Percentiles rank a stretch among this genome's conserved stretches.
Conservation (phyloP, 2,888 invertebrate species). For the Brachyptera risi region DNA sequence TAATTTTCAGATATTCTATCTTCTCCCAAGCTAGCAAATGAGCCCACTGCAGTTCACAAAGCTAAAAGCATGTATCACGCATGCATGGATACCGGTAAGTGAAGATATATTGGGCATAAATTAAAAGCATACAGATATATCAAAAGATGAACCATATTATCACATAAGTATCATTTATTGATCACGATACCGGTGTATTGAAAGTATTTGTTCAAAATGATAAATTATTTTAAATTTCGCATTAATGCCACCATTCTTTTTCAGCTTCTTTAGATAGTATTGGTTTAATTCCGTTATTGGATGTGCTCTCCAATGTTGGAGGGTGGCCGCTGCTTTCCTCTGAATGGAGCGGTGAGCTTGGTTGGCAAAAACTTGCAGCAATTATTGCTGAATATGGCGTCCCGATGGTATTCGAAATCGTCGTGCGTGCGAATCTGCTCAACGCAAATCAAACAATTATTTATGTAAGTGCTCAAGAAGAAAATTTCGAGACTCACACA, state of each 20-base stretch:
- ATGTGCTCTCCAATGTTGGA: conserved; percentile 39
- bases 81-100: conserved; percentile 37
- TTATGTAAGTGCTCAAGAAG: conserved; percentile 38
- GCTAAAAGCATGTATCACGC: conserved; percentile 42
- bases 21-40: conserved; percentile 31
- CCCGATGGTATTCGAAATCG: conserved; percentile 41
- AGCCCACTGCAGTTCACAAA: conserved; percentile 42
- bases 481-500: not conserved
- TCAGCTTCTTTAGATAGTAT: conserved; percentile 36
- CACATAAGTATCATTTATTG: too few relatives aligned
- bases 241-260: too few relatives aligned
- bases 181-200: not conserved
- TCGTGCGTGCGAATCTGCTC: conserved; percentile 37
- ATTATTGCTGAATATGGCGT: conserved; percentile 43
- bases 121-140: too few relatives aligned
- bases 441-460: conserved; percentile 41
- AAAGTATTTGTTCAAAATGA: not conserved
- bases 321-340: conserved; percentile 41
- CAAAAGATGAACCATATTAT: too few relatives aligned
- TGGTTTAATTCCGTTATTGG: conserved; percentile 38
- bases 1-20: conserved; percentile 39
- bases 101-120: not conserved
- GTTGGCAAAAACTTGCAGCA: conserved; percentile 42
- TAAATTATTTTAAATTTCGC: not conserved
- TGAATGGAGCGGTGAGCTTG: conserved; percentile 31